These are phyloP conservation scores for Pangasius mekongensis DNA, from an alignment of 2,797 vertebrate genomes.

Conservation along the genomic window DNA sequence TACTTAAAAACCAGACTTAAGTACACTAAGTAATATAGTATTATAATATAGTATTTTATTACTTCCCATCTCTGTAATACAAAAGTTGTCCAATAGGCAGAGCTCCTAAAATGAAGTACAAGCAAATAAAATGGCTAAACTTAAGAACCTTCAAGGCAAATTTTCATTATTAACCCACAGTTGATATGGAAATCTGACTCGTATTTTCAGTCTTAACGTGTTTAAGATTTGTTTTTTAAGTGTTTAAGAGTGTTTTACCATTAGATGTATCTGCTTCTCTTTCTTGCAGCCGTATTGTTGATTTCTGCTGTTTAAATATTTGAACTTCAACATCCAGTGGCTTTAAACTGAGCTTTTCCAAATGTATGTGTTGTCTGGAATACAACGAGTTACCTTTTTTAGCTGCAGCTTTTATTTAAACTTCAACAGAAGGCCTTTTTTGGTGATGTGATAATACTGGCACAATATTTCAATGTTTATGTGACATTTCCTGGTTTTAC, in stretches of 20 bases:
- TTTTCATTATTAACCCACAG: not conserved
- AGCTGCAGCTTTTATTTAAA: not conserved
- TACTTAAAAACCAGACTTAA: not conserved
- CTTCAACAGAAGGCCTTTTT: not conserved
- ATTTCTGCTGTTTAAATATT: not conserved
- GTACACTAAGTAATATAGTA: not conserved
- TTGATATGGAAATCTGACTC: not conserved
- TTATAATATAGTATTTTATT: not conserved
- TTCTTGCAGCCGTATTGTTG: not conserved
- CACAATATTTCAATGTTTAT: not conserved
- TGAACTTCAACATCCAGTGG: not conserved
- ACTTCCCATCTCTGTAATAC: not conserved
- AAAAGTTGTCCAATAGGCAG: not conserved
- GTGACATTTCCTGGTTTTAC: not conserved
- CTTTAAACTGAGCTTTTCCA: not conserved
- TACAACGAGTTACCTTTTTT: not conserved
- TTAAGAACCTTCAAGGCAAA: not conserved
- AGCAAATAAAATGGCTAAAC: not conserved
- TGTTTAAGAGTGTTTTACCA: not conserved
- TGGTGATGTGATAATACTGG: not conserved
- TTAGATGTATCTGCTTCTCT: not conserved
- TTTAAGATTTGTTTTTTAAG: not conserved
- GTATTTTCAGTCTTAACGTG: not conserved
- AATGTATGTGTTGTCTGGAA: not conserved
- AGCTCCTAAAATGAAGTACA: not conserved